Base-by-base conservation (phyloP, 2,113 vertebrate species). In the Salvelinus fontinalis region DNA sequence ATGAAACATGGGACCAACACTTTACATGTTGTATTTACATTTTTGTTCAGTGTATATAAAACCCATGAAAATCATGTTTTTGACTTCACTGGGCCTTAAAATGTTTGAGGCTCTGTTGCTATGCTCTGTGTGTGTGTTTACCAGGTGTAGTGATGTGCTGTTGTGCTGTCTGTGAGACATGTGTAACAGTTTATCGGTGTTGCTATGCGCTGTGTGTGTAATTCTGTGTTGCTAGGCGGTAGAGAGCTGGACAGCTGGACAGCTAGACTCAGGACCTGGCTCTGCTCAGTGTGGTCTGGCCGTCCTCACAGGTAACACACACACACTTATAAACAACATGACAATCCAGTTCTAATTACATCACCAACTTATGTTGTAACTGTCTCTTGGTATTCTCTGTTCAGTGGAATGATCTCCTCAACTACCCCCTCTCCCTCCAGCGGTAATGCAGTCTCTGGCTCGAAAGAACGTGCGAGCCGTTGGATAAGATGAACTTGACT, bases 201-300 rank as follows among this genome's bases (percentile, higher is more conserved):
- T 44, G 39, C 39, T 44, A 44, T 44, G 39, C 9, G 9, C 9
- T 44, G 39, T 44, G 6, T 44, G 39, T 44, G 39, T 39, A 39
- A 39, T 39, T 8, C 2, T 39, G 39, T 96, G 81, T 88, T 93
- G 80, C 90, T 92, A 76, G 92, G 93, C 3, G 92, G 95, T 86
- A 92, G 94, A 85, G 95, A 96, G 90, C 90, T 94, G 80, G 92
- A 95, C 74, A 96, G 90, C 90, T 94, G 80, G 92, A 95, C 74
- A 89, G 84, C 76, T 93, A 94, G 95, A 93, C 95, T 77, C 94
- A 93, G 85, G 93, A 95, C 90, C 90, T 96, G 88, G 91, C 94
- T 90, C 95, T 96, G 88, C 97, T 95, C 70, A 92, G 87, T 83
- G 92, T 94, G 76, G 93, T 97, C 91, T 98, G 96, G 96, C 92